Conservation (phyloP, 2,888 invertebrate genomes). For the Strigamia maritima region DNA sequence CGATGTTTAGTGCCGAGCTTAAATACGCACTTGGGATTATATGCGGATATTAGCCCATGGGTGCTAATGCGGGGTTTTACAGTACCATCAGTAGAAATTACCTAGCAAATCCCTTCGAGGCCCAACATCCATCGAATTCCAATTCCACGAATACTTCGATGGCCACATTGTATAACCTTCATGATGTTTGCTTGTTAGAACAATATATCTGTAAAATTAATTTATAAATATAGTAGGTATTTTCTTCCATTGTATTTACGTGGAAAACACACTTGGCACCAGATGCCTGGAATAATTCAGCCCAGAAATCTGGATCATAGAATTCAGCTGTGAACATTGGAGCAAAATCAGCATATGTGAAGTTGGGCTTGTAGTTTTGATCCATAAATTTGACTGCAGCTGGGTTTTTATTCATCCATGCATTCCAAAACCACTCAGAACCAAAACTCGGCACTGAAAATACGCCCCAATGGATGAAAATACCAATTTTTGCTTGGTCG, state of each 20-base stretch:
- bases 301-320: constrained; percentile 81
- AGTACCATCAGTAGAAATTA: no score
- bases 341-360: constrained; percentile 42
- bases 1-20: no score
- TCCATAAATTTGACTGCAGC: constrained; percentile 40
- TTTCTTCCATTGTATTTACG: not conserved
- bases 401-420: constrained; percentile 65
- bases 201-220: constrained; percentile 65
- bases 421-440: constrained; percentile 88
- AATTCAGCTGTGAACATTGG: constrained; percentile 81
- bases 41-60: no score
- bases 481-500: constrained; percentile 83
- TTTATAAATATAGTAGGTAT: not conserved
- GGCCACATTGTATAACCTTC: constrained; percentile 83
- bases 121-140: constrained; percentile 78
- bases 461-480: constrained; percentile 92
- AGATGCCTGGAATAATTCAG: constrained; percentile 71
- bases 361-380: constrained; percentile 41
- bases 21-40: no score
- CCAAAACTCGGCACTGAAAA: constrained; percentile 83
- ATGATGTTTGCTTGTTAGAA: constrained; percentile 83
- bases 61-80: no score
- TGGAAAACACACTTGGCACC: constrained; percentile 73
- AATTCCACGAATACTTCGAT: constrained; percentile 74
- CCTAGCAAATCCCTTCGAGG: constrained; percentile 73